Conservation (phyloP, 2,113 vertebrate genomes). For the Oncorhynchus nerka region DNA sequence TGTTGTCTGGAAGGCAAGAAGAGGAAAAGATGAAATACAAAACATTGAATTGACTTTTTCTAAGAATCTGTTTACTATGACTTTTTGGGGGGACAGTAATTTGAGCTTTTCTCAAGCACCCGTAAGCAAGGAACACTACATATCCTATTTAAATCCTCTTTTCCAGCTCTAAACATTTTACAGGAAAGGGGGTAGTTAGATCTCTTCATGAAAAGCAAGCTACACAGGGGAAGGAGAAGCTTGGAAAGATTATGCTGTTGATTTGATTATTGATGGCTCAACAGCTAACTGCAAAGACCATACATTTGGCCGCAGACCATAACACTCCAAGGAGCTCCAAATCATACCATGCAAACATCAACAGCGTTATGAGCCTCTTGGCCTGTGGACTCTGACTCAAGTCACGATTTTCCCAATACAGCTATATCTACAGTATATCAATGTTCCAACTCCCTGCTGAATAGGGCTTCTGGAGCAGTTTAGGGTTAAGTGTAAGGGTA, state of each 20-base stretch:
- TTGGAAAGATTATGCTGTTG: background rate
- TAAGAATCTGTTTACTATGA: conserved; percentile 26
- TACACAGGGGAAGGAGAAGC: background rate
- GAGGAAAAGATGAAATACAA: conserved; percentile 11
- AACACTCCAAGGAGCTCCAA: background rate
- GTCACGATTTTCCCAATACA: too few species aligned
- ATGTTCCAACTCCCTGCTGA: too few species aligned
- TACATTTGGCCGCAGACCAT: background rate
- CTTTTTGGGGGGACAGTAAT: conserved; percentile 21
- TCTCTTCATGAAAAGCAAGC: background rate
- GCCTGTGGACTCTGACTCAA: background rate
- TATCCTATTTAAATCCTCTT: background rate
- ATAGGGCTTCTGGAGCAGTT: too few species aligned
- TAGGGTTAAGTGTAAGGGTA: too few species aligned
- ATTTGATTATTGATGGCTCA: background rate
- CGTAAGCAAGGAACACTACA: conserved; percentile 2
- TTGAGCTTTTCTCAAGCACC: background rate
- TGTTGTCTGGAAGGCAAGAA: conserved; percentile 29
- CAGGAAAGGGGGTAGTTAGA: background rate
- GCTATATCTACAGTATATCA: too few species aligned
- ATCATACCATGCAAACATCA: background rate
- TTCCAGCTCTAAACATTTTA: background rate
- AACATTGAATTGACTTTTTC: conserved; percentile 16
- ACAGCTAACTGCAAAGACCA: background rate
- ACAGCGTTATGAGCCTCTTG: background rate